Percentiles rank a stretch among this genome's conserved stretches.
phyloP scores from a whole-genome alignment of 2,888 invertebrate species.

The Eupithecia tripunctaria region DNA sequence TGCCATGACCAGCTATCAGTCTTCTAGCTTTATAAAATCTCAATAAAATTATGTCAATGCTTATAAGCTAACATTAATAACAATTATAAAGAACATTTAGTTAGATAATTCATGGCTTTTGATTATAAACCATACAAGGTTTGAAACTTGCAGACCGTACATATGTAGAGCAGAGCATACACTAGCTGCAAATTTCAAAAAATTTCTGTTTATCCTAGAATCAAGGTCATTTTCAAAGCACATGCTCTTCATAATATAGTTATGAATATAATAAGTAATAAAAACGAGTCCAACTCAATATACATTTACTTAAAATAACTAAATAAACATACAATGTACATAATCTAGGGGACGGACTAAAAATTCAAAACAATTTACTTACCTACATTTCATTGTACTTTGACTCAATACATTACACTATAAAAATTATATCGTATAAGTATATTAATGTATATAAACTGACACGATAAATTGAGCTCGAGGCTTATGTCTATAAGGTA shows the following conservation, averaged over 20 bases:
- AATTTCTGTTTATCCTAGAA: background rate
- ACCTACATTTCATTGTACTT: constrained; percentile 65
- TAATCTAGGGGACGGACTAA: constrained; percentile 44
- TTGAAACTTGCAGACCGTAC: too few species aligned
- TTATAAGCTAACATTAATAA: constrained; percentile 45
- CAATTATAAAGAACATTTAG: constrained; percentile 37
- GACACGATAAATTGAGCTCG: constrained; percentile 36
- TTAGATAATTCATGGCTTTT: background rate
- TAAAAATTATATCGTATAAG: constrained; percentile 32
- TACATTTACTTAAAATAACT: constrained; percentile 22
- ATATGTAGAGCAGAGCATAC: too few species aligned
- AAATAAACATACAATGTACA: background rate
- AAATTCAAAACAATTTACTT: constrained; percentile 16
- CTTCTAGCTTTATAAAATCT: constrained; percentile 67
- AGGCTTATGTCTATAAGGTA: constrained; percentile 21
- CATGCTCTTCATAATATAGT: constrained; percentile 7
- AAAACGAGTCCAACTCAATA: constrained; percentile 27
- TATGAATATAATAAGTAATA: constrained; percentile 2
- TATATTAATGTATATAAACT: constrained; percentile 4
- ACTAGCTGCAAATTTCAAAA: background rate
- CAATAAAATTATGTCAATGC: constrained; percentile 57
- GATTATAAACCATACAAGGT: background rate
- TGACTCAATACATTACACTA: constrained; percentile 46
- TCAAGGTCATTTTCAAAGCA: background rate
- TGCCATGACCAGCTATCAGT: constrained; percentile 65